phyloP scores from a whole-genome alignment of 2,888 invertebrate species.

The Dysmachus trigonus region DNA sequence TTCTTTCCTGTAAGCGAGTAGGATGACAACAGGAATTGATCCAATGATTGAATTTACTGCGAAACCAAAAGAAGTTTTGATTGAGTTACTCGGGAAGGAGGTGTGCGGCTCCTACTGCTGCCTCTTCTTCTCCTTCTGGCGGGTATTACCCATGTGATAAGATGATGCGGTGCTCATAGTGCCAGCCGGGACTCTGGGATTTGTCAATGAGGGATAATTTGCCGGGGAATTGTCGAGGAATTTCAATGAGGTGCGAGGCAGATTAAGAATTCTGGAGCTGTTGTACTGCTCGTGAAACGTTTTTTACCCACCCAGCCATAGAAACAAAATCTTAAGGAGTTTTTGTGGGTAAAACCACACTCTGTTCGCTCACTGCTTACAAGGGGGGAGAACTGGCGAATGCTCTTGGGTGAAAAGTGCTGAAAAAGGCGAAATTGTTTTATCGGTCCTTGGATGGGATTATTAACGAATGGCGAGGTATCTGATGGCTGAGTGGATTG shows the following conservation, averaged over 20 bases:
- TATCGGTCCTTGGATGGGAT: neutral
- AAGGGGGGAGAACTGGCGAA: neutral
- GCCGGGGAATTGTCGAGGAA: constrained; percentile 34
- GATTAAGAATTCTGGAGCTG: constrained; percentile 32
- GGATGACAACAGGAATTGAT: constrained; percentile 45
- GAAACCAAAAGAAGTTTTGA: constrained; percentile 45
- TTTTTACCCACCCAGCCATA: neutral
- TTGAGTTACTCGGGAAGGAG: constrained; percentile 31
- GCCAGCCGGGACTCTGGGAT: constrained; percentile 7
- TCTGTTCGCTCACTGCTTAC: neutral
- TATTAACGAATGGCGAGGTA: neutral
- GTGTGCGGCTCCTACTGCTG: neutral
- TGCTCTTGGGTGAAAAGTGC: neutral
- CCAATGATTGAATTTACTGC: constrained; percentile 44
- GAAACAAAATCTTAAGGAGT: neutral
- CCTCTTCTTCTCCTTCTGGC: neutral
- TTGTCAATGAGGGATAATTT: constrained; percentile 43
- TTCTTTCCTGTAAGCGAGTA: constrained; percentile 22
- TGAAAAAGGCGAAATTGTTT: neutral
- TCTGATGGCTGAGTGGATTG: neutral
- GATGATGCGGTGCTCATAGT: constrained; percentile 11
- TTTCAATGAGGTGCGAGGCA: constrained; percentile 35
- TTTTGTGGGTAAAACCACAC: neutral
- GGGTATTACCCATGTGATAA: constrained; percentile 10
- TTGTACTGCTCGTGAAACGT: constrained; percentile 6